Evolutionary conservation across 2,888 invertebrate species (phyloP), one percentile per base, ranked within the genome.

Genomic region (Nineta flava): DNA sequence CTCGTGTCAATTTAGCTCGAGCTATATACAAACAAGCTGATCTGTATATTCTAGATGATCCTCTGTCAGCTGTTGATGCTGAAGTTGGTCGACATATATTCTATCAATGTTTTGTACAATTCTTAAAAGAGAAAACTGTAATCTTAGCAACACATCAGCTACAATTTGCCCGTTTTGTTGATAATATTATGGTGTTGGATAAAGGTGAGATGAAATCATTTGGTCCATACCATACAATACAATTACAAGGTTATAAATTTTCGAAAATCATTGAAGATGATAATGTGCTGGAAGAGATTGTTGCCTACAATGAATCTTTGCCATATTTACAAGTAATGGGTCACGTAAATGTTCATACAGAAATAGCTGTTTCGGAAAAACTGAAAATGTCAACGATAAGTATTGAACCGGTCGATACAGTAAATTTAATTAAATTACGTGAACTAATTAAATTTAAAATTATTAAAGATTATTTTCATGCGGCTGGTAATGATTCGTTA

Each of bases 41-140:
- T 56, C 72, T 87, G 31, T 87, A 86, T 59, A 66, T 87, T 26
- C 65, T 87, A 34, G 87, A 88, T 57, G 87, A 88, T 61, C 86
- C 87, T 0, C 65, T 88, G 13, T 83, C 84, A 38, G 85, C 87
- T 0, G 81, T 88, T 1, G 88, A 88, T 58, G 72, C 83, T 0
- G 76, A 76, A 49, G 86, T 88, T 0, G 82, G 81, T 2, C 72
- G 77, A 34, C 75, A 79, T 56, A 67, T 83, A 4, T 87, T 86
- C 62, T 75, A 82, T 26, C 75, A 77, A 58, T 88, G 86, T 60
- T 78, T 87, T 54, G 69, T 68, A 53, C 76, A 75, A 21, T 71
- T 66, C 51, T 62, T 83, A 50, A 65, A 66, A 35, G 65, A 72
- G 32, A 80, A 79, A 61, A 76, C 79, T 7, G 67, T 77, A 52